Base-by-base conservation (phyloP, 2,113 vertebrate genomes). In the Sceloporus tristichus region DNA sequence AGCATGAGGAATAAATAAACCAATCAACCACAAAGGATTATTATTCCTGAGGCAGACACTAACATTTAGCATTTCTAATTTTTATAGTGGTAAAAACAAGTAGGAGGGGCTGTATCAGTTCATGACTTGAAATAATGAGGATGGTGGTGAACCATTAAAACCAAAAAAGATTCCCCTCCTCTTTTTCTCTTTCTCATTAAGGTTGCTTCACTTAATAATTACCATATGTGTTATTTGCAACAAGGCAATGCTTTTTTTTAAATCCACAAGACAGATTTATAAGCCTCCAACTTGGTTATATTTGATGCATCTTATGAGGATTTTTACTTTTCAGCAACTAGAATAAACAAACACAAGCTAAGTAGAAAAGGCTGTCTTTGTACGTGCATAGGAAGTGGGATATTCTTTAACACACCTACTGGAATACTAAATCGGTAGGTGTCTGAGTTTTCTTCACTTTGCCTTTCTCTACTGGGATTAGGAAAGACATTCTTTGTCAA, bases 71-170 rank as follows among this genome's bases (percentile, higher is more conserved):
- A 34, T 34, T 34, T 34, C 34, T 34, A 34, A 34, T 34, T 34
- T 34, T 34, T 34, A 34, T 34, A 34, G 34, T 34, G 34, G 34
- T 34, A 34, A 34, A 34, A 34, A 34, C 34, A 34, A 34, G 34
- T 34, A 34, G 34, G 34, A 34, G 34, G 34, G 34, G 34, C 1
- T 79, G 11, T 56, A 82, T 87, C 87, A 82, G 53, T 85, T 91
- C 84, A 88, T 81, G 9, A 87, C 90, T 92, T 88, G 88, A 88
- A 79, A 90, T 70, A 92, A 88, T 66, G 79, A 85, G 21, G 11
- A 1, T 71, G 38, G 62, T 84, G 82, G 38, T 90, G 23, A 18
- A 92, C 84, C 40, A 90, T 90, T 92, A 92, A 59, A 92, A 78
- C 88, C 56, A 78, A 11, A 34, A 4, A 78, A 86, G 34, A 34